These are phyloP conservation scores for Orchesellides sinensis DNA, from an alignment of 2,888 invertebrate genomes.

Conservation along the genomic window DNA sequence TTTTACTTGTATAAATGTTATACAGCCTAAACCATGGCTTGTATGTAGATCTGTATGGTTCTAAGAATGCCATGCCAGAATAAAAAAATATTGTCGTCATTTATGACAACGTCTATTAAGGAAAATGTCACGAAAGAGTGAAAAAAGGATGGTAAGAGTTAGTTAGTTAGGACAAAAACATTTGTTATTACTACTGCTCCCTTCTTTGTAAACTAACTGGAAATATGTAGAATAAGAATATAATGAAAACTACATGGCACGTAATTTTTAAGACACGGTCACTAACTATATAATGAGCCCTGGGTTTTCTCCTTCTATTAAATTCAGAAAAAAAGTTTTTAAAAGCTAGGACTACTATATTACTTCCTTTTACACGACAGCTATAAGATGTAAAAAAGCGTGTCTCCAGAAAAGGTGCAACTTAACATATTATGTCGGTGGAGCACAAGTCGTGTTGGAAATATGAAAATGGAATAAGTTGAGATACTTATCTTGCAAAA, in stretches of 20 bases:
- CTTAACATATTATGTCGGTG: background rate
- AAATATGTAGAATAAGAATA: constrained; percentile 23
- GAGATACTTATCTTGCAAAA: constrained; percentile 64
- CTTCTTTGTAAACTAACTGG: background rate
- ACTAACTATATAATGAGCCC: constrained; percentile 49
- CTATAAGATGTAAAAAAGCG: background rate
- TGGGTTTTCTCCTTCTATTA: constrained; percentile 24
- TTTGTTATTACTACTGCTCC: constrained; percentile 10
- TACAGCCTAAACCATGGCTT: background rate
- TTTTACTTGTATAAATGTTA: constrained; percentile 1
- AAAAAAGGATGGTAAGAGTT: constrained; percentile 29
- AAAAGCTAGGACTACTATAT: background rate
- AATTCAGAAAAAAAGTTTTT: constrained; percentile 16
- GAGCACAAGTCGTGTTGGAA: constrained; percentile 10
- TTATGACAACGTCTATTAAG: constrained; percentile 48
- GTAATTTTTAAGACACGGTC: constrained; percentile 53
- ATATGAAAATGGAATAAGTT: constrained; percentile 43
- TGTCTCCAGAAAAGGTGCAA: background rate
- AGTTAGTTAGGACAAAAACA: constrained; percentile 15
- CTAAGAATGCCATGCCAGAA: constrained; percentile 23
- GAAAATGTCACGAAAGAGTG: constrained; percentile 42
- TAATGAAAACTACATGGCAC: constrained; percentile 45
- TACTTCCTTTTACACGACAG: background rate
- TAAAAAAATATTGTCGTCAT: constrained; percentile 62
- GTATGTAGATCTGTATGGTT: constrained; percentile 30